A percentile compares a stretch with the other conserved stretches of the same genome.
Conservation (phyloP, 92 coral and sea anemone species). For the Porites cylindrica region DNA sequence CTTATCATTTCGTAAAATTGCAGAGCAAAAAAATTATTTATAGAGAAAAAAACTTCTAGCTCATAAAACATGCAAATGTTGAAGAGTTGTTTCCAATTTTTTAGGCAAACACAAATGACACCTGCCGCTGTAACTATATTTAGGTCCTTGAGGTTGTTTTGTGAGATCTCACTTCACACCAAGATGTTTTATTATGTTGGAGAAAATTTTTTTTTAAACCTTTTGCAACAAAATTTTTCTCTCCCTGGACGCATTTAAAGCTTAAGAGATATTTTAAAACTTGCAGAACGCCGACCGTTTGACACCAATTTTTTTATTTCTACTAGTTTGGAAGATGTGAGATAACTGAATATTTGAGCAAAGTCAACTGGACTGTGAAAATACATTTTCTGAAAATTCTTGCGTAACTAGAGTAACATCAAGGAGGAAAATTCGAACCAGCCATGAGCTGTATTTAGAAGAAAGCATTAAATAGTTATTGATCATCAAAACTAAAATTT, state of each 20-base stretch:
- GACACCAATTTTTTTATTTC: no score
- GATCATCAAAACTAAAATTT: neutral
- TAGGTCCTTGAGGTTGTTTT: neutral
- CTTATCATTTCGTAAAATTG: neutral
- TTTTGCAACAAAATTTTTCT: neutral
- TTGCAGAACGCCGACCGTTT: neutral
- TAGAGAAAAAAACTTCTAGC: neutral
- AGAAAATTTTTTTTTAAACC: neutral
- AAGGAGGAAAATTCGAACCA: neutral
- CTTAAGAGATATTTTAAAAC: neutral
- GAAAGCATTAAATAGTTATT: neutral
- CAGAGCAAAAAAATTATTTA: neutral
- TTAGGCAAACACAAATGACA: neutral
- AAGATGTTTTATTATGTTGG: neutral
- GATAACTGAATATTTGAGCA: neutral
- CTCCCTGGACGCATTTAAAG: neutral
- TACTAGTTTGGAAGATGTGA: no score
- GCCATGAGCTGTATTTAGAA: neutral
- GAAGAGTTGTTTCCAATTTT: neutral
- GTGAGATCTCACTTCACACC: neutral
- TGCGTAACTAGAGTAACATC: conserved; percentile 20
- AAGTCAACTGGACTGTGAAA: neutral
- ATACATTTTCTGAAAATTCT: neutral
- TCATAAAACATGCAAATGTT: conserved; percentile 4
- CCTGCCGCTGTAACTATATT: neutral